phyloP scores from a whole-genome alignment of 2,113 vertebrate genomes.

The Daboia siamensis region DNA sequence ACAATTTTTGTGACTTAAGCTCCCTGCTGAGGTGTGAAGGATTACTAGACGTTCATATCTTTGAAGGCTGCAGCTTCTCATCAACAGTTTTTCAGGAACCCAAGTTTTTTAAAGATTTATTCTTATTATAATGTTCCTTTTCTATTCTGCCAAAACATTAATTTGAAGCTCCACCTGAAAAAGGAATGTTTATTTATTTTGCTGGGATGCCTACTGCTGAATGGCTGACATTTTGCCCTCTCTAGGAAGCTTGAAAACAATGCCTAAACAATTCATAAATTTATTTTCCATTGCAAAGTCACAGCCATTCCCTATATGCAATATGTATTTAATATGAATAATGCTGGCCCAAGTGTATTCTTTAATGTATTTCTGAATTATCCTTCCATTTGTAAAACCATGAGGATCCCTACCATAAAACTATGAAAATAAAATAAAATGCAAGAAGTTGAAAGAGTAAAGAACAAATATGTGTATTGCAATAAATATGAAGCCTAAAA shows the following conservation, averaged over 20 bases:
- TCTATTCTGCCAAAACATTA: slow-evolving; percentile 4
- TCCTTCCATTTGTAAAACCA: not conserved
- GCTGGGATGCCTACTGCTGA: slow-evolving; percentile 17
- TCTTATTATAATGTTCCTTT: slow-evolving; percentile 22
- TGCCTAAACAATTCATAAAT: not conserved
- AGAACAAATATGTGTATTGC: not conserved
- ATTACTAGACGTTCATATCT: slow-evolving; percentile 54
- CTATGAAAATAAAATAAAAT: not conserved
- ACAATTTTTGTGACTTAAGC: slow-evolving; percentile 61
- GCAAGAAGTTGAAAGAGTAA: not conserved
- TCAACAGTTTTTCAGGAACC: slow-evolving; percentile 40
- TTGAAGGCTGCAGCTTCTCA: slow-evolving; percentile 39
- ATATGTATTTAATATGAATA: not conserved
- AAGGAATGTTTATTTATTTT: slow-evolving; percentile 48
- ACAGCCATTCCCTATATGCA: not conserved
- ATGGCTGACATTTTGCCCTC: slow-evolving; percentile 26
- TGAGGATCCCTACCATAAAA: not conserved
- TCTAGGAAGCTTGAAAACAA: slow-evolving; percentile 20
- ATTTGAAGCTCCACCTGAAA: slow-evolving; percentile 41
- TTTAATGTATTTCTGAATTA: not conserved
- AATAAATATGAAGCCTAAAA: not conserved
- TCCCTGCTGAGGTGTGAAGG: slow-evolving; percentile 54
- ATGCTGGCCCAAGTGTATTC: not conserved
- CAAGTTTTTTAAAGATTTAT: slow-evolving; percentile 45
- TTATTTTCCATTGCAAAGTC: slow-evolving; percentile 15